Base-by-base conservation (phyloP, 2,888 invertebrate species). In the Cyclophora punctaria region DNA sequence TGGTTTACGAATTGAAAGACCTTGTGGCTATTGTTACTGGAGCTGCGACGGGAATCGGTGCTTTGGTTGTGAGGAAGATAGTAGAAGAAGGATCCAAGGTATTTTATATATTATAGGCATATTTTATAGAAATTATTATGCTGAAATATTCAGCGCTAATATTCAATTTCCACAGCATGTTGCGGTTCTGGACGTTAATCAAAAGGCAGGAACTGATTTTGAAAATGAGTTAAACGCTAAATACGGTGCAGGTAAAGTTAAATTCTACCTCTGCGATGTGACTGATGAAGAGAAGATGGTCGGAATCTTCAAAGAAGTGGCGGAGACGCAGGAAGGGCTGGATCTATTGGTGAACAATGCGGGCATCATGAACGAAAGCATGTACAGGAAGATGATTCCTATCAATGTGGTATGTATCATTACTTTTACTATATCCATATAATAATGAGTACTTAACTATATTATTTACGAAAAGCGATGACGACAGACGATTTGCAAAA, bases 1-100 rank as follows among this genome's bases (percentile, higher is more conserved):
- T 69, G 72, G 57, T 52, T 44, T 71, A 69, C 62, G 66, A 69
- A 33, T 69, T 73, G 58, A 63, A 66, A 48, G 56, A 69, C 46
- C 75, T 73, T 62, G 71, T 79, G 2, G 72, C 75, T 43, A 48
- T 80, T 1, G 67, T 78, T 7, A 80, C 79, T 0, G 80, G 80
- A 0, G 79, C 70, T 0, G 77, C 79, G 3, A 66, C 62, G 1
- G 77, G 78, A 0, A 75, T 80, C 20, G 80, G 80, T 0, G 74
- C 73, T 3, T 49, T 52, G 7, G 64, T 71, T 3, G 71, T 71
- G 1, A 60, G 63, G n/a, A 49, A 58, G 37, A 56, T 75, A 3
- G 52, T 77, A 34, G 57, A 67, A 6, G 75, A 79, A 62, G 65
- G 64, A n/a, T 69, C 64, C 3, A 76, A 75, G 69, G 79, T 78